phyloP scores from a whole-genome alignment of 2,888 invertebrate species.

The Scaptomyza flava region DNA sequence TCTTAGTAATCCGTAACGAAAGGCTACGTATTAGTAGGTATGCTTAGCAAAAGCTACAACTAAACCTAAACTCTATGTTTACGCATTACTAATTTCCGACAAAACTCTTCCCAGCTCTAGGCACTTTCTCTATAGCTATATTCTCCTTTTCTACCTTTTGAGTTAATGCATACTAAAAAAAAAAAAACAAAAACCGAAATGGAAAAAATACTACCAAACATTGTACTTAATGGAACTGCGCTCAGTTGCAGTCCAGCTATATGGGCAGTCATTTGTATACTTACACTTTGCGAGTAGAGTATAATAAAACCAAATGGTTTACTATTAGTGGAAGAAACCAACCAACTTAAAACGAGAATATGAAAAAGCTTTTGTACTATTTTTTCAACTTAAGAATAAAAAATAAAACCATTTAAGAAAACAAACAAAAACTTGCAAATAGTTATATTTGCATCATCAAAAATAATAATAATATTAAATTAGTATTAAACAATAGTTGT shows the following conservation, averaged over 20 bases:
- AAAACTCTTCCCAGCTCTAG: slow-evolving; percentile 48
- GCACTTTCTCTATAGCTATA: slow-evolving; percentile 51
- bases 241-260: slow-evolving; percentile 71
- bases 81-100: slow-evolving; percentile 51
- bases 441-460: slow-evolving; percentile 48
- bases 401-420: slow-evolving; percentile 8
- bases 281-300: slow-evolving; percentile 53
- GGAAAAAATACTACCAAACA: slow-evolving; percentile 46
- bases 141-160: slow-evolving; percentile 52
- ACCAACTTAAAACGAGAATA: slow-evolving; percentile 58
- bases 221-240: slow-evolving; percentile 71
- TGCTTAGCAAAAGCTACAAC: slow-evolving; percentile 56
- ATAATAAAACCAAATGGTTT: slow-evolving; percentile 48
- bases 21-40: slow-evolving; percentile 61
- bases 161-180: slow-evolving; percentile 70
- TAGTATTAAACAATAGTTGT: slow-evolving; percentile 62
- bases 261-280: slow-evolving; percentile 83
- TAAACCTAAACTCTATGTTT: slow-evolving; percentile 45
- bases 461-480: slow-evolving; percentile 30
- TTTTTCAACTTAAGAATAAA: slow-evolving; percentile 68
- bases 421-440: slow-evolving; percentile 52
- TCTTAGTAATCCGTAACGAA: slow-evolving; percentile 63
- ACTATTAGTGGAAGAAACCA: slow-evolving; percentile 51
- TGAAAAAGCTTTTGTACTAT: slow-evolving; percentile 80
- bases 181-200: slow-evolving; percentile 29